Percentiles rank a stretch among this genome's conserved stretches.
Evolutionary conservation across 2,113 vertebrate genomes (phyloP).

Genomic region (Pterocles burchelli): DNA sequence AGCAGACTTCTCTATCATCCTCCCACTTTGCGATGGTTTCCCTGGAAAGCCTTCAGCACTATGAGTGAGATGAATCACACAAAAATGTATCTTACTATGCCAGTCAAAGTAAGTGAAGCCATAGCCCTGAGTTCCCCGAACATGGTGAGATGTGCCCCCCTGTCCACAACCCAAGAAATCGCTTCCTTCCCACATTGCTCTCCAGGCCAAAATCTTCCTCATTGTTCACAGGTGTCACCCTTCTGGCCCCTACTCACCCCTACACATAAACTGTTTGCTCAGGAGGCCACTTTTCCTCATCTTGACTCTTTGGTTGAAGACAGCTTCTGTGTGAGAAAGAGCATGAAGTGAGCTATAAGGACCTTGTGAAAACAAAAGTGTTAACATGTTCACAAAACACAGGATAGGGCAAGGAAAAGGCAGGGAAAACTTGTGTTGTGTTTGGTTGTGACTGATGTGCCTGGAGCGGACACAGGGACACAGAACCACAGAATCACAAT

Average conservation of each 20-base stretch:
- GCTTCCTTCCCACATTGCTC: not conserved
- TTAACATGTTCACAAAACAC: not conserved
- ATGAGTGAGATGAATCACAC: not conserved
- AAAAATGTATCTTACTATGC: not conserved
- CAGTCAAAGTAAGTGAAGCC: not conserved
- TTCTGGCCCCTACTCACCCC: not conserved
- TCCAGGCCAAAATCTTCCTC: not conserved
- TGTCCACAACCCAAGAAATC: not conserved
- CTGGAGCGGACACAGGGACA: fast-evolving
- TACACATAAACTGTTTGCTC: not conserved
- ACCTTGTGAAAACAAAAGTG: not conserved
- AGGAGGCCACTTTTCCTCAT: not conserved
- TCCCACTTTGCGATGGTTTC: not conserved
- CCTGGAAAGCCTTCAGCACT: not conserved
- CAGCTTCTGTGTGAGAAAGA: not conserved
- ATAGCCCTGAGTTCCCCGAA: not conserved
- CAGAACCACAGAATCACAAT: no score
- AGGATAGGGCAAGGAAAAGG: not conserved
- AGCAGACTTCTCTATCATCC: not conserved
- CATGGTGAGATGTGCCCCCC: not conserved
- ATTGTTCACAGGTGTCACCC: not conserved
- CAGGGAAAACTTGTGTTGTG: not conserved
- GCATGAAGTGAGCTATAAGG: not conserved
- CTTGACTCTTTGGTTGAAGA: not conserved
- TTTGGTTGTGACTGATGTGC: not conserved